Base-by-base conservation (phyloP, 37 sponge, comb jelly and placozoan genomes). In the Aplysina aerophoba region DNA sequence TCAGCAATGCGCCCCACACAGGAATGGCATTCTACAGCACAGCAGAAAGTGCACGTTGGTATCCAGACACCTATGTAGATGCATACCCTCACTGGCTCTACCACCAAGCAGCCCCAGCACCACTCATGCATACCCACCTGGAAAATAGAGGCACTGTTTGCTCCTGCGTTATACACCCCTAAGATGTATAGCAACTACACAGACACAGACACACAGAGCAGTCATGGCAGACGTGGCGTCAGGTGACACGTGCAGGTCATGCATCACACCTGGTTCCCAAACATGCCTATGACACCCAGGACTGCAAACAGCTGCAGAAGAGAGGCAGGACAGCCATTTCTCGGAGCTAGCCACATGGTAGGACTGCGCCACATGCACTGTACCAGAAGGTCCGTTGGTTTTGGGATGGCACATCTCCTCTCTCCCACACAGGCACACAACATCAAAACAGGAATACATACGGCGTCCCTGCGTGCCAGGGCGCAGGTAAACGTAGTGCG, bases 111-210 rank as follows among this genome's bases (percentile, higher is more conserved):
- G 31, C 39, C 12, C 22, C n/a, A 78, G 53, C 53, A 54, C 1
- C 17, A 30, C 37, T 63, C 19, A 39, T 25, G 39, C 38, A 1
- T 11, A 87, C 81, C 27, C 71, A 90, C 91, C 71, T 94, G 94
- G 53, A 94, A 88, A 50, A 82, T 87, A 36, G 91, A 89, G 59
- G 94, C 86, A 35, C 78, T 83, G 79, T 90, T 60, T 11, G 94
- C 88, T 13, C 94, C 91, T 17, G 87, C 91, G 67, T 61, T 85
- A 66, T 85, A 85, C 59, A 94, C 94, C 0, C 94, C 94, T 58
- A 91, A 54, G 27, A 94, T 88, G 40, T 85, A 94, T n/a, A 94
- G 24, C 73, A 90, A 66, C 90, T 94, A 69, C 16, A 62, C n/a
- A 84, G n/a, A 33, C 53, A 16, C n/a, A 41, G 19, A 62, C 63